A percentile compares a stretch with the other conserved stretches of the same genome.
phyloP scores from a whole-genome alignment of 2,888 invertebrate species.

The Eristalis pertinax region DNA sequence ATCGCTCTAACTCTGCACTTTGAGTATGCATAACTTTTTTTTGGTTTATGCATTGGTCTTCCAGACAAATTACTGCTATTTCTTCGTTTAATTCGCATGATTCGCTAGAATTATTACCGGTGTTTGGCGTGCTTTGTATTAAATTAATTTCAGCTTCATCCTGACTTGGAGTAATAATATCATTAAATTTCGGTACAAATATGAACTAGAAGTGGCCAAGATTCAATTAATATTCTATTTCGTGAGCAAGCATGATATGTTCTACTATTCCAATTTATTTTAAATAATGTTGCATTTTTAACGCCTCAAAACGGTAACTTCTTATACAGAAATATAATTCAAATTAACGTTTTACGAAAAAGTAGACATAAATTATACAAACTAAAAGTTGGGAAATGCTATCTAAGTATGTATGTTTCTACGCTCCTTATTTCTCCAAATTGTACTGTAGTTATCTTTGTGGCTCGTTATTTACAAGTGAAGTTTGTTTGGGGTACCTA shows the following conservation, averaged over 20 bases:
- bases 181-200: conserved; percentile 13
- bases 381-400: background rate
- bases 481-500: background rate
- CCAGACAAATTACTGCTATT: conserved; percentile 59
- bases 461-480: background rate
- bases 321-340: background rate
- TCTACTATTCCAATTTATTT: background rate
- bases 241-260: background rate
- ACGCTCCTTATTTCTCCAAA: background rate
- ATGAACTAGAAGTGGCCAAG: background rate
- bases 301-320: background rate
- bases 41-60: conserved; percentile 58
- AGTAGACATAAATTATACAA: background rate
- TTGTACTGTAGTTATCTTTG: background rate
- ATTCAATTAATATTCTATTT: background rate
- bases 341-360: background rate
- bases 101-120: conserved; percentile 7
- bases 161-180: conserved; percentile 51
- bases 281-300: too few species aligned
- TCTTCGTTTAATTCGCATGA: conserved; percentile 34
- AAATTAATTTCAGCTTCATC: conserved; percentile 47
- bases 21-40: conserved; percentile 61
- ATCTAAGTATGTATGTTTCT: too few species aligned
- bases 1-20: conserved; percentile 74
- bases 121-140: conserved; percentile 21